These are phyloP conservation scores for Acleris sparsana DNA, from an alignment of 2,888 invertebrate genomes.

Conservation along the genomic window DNA sequence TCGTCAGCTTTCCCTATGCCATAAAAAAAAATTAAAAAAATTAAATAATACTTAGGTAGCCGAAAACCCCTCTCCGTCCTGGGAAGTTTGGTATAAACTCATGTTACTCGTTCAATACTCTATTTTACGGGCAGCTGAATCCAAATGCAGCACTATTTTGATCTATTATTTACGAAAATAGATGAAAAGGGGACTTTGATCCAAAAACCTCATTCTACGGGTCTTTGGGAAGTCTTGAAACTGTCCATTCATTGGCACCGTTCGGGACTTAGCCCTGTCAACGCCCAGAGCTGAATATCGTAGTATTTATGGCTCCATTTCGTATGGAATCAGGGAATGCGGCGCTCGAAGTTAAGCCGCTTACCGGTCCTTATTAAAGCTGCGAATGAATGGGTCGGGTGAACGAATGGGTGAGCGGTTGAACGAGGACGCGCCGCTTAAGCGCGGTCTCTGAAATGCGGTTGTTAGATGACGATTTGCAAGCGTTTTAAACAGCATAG, in stretches of 20 bases:
- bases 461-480: slow-evolving; percentile 42
- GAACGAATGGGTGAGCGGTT: slow-evolving; percentile 47
- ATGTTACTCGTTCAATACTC: too few relatives aligned
- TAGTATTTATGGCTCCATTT: neutral
- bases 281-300: too few relatives aligned
- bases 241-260: slow-evolving; percentile 48
- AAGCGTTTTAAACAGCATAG: neutral
- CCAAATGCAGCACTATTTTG: too few relatives aligned
- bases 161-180: neutral
- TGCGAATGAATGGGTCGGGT: slow-evolving; percentile 41
- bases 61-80: too few relatives aligned
- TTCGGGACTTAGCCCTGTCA: neutral
- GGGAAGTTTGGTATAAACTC: too few relatives aligned
- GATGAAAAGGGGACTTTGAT: neutral
- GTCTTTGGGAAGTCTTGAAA: slow-evolving; percentile 30
- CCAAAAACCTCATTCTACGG: slow-evolving; percentile 6
- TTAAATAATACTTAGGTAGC: too few relatives aligned
- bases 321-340: slow-evolving; percentile 37
- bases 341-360: slow-evolving; percentile 54
- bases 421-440: slow-evolving; percentile 47
- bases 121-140: too few relatives aligned
- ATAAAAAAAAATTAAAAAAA: too few relatives aligned
- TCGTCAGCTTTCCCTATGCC: too few relatives aligned
- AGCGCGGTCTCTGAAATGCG: slow-evolving; percentile 48
- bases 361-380: slow-evolving; percentile 63